Evolutionary conservation across 2,113 vertebrate genomes (phyloP), one percentile per base, ranked within the genome.

Genomic region (Xenotilapia flavipinnis): DNA sequence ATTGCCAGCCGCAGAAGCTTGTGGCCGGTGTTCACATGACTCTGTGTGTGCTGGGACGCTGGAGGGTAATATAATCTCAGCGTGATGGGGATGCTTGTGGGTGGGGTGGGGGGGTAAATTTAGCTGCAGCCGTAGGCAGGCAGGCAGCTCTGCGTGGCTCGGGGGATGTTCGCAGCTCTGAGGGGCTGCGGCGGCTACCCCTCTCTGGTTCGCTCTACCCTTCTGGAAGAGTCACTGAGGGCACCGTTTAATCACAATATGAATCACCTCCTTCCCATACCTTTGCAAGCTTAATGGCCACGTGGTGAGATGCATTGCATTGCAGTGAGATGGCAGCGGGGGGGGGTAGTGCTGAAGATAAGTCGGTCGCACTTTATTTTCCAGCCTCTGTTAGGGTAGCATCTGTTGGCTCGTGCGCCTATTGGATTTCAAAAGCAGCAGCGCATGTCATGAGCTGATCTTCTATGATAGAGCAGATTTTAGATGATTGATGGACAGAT

Each of bases 51-150:
- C 89, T 26, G 75, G 89, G 89, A 81, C 85, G 55, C 82, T 36
- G 77, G 84, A 90, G 91, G 90, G 96, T 96, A 96, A 96, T 91
- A 95, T 92, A 95, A 96, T 96, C 95, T 92, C 92, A 88, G 93
- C 91, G 87, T 96, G 95, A 95, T 95, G 94, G 84, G 90, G 92
- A 93, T 92, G 92, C 92, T 93, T 92, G 81, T 19, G 90, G 82
- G 88, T 62, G 89, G 86, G 86, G 84, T 88, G 80, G n/a, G 81
- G 86, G 85, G 81, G 92, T 96, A 96, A 96, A 96, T 96, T 95
- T 96, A 96, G 95, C 94, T 79, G 31, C 89, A 87, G 81, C 84
- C 89, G 26, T 88, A 89, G 85, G 81, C 88, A 82, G 86, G 56
- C 87, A 86, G 82, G 89, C 89, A 82, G 83, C 85, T 79, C 86